Evolutionary conservation across 2,888 invertebrate genomes (phyloP).

Genomic region (Harmothoe impar): DNA sequence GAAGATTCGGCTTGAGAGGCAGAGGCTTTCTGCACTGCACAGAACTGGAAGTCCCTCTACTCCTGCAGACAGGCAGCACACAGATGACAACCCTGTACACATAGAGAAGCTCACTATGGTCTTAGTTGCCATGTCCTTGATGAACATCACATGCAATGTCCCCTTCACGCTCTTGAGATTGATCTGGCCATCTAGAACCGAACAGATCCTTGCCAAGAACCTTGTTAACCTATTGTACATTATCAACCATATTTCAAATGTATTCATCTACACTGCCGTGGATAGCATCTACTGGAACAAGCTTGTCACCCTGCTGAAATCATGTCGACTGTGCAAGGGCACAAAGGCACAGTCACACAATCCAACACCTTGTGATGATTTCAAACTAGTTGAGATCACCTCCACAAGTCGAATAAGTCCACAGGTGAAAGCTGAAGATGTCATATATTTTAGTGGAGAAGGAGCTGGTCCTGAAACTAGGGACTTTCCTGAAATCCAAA

Average conservation of each 20-base stretch:
- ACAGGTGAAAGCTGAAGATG: too few species aligned
- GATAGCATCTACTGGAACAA: not conserved
- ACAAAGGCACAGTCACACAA: too few species aligned
- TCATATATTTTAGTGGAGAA: too few species aligned
- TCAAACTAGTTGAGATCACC: too few species aligned
- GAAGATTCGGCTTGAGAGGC: not conserved
- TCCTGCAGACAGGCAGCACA: not conserved
- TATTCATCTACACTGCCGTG: not conserved
- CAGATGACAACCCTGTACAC: too few species aligned
- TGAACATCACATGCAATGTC: not conserved
- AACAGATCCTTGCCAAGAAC: not conserved
- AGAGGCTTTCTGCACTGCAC: not conserved
- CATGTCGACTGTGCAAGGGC: too few species aligned
- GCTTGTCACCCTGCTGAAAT: too few species aligned
- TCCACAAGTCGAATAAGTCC: too few species aligned
- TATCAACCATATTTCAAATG: not conserved
- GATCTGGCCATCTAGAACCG: not conserved
- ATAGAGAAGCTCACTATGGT: not conserved
- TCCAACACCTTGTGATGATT: too few species aligned
- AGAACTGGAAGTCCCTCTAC: not conserved
- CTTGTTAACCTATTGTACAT: not conserved
- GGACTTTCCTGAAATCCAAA: too few species aligned
- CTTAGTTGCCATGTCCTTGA: not conserved
- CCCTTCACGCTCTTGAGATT: not conserved
- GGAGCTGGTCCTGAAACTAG: too few species aligned